Percentiles rank a stretch among this genome's conserved stretches.
Evolutionary conservation across 1,140 invertebrate species (phyloP).

Genomic region (Tetramorium alpestre): DNA sequence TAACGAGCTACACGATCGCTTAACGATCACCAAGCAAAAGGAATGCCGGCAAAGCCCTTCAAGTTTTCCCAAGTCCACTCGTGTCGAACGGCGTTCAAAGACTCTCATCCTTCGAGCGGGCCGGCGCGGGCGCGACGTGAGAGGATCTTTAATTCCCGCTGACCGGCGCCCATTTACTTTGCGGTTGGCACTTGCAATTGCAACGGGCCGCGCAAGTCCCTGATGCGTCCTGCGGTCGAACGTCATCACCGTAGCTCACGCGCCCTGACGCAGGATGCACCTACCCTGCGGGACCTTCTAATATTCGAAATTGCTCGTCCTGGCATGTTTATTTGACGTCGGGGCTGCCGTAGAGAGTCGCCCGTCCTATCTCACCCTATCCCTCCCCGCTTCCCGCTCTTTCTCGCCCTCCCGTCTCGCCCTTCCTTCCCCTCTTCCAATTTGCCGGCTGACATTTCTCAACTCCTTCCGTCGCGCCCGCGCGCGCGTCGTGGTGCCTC

Average conservation of each 20-base stretch:
- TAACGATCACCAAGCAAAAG: constrained; percentile 13
- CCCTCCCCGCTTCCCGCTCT: background rate
- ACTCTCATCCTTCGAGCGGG: constrained; percentile 3
- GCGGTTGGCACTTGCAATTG: constrained; percentile 80
- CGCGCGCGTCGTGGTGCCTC: constrained; percentile 49
- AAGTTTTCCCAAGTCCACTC: constrained; percentile 12
- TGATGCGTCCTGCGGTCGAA: constrained; percentile 81
- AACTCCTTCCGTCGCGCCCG: constrained; percentile 66
- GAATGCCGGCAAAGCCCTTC: background rate
- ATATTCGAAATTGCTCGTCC: constrained; percentile 81
- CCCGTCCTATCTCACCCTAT: constrained; percentile 16
- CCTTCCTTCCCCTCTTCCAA: constrained; percentile 76
- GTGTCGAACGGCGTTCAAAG: background rate
- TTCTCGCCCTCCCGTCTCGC: constrained; percentile 39
- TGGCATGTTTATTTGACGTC: constrained; percentile 84
- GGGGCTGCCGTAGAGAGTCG: constrained; percentile 78
- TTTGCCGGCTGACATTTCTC: constrained; percentile 82
- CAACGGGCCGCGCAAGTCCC: constrained; percentile 73
- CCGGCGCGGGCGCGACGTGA: constrained; percentile 33
- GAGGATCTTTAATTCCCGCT: constrained; percentile 77
- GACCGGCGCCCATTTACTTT: constrained; percentile 76
- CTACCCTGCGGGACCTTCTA: constrained; percentile 80
- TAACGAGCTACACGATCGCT: background rate
- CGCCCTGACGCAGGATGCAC: constrained; percentile 78
- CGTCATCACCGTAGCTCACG: constrained; percentile 84